These are phyloP conservation scores for Antennarius striatus DNA, from an alignment of 2,113 vertebrate genomes.

Conservation along the genomic window DNA sequence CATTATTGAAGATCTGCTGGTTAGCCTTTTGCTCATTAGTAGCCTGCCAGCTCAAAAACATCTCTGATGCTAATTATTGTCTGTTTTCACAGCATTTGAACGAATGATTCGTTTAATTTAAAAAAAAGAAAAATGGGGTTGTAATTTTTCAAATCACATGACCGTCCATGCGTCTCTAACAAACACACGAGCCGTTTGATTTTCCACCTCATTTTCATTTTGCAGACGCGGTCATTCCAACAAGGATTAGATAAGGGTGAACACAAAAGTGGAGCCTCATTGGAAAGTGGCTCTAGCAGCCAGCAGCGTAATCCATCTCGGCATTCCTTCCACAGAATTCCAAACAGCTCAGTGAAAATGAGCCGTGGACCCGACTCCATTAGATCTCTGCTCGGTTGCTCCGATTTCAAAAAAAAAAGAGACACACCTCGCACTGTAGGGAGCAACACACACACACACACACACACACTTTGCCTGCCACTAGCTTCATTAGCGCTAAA, in stretches of 20 bases:
- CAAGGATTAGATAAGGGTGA: conserved; percentile 60
- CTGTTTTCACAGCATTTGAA: too few relatives aligned
- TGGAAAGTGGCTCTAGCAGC: conserved; percentile 70
- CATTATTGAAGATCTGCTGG: too few relatives aligned
- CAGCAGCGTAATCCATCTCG: conserved; percentile 72
- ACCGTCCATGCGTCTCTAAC: not conserved
- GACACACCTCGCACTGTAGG: too few relatives aligned
- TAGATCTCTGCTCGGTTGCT: conserved; percentile 45
- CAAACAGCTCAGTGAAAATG: conserved; percentile 70
- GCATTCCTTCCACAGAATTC: conserved; percentile 74
- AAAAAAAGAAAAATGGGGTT: not conserved
- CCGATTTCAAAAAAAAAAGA: conserved; percentile 5
- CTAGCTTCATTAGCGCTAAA: conserved; percentile 70
- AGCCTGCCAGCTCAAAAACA: too few relatives aligned
- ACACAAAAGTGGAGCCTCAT: conserved; percentile 70
- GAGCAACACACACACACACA: not conserved
- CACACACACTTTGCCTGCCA: conserved; percentile 40
- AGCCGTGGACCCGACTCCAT: conserved; percentile 60
- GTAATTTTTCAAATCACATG: conserved; percentile 26
- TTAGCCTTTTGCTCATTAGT: too few relatives aligned
- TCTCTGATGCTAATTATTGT: too few relatives aligned
- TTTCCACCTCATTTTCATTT: conserved; percentile 49
- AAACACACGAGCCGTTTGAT: conserved; percentile 49
- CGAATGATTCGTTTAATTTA: too few relatives aligned
- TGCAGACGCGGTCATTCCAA: conserved; percentile 42